Evolutionary conservation across 2,113 vertebrate species (phyloP).

Genomic region (Bubo blakistoni): DNA sequence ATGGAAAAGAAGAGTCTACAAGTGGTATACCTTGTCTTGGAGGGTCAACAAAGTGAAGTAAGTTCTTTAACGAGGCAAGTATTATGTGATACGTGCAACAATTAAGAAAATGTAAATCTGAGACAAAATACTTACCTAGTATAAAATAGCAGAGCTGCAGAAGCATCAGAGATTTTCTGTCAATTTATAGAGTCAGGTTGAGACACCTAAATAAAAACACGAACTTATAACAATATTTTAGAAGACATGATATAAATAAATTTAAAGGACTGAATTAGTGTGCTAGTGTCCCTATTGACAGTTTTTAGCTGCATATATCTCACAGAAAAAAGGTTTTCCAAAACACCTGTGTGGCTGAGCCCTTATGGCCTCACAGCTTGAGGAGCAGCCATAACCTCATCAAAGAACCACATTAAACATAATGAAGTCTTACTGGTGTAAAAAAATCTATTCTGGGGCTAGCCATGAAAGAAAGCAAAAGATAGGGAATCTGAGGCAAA

Average conservation of each 20-base stretch:
- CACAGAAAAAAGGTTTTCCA: not conserved
- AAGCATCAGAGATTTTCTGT: not conserved
- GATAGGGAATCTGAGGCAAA: not conserved
- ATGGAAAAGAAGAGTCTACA: not conserved
- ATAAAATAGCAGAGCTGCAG: not conserved
- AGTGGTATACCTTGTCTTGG: not conserved
- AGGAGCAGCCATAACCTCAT: not conserved
- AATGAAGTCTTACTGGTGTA: not conserved
- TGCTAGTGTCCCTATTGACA: not conserved
- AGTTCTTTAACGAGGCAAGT: not conserved
- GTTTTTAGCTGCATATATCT: not conserved
- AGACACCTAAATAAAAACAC: not conserved
- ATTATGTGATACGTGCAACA: not conserved
- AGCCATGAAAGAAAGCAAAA: not conserved
- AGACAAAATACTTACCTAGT: not conserved
- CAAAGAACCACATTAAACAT: not conserved
- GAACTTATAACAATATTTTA: not conserved
- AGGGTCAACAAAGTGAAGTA: not conserved
- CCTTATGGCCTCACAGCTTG: not conserved
- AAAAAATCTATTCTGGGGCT: not conserved
- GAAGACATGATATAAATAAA: not conserved
- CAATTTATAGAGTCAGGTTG: not conserved
- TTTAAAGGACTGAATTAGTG: not conserved
- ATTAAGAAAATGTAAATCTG: not conserved
- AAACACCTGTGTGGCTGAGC: not conserved